These are phyloP conservation scores for Akabosia matsudoensis DNA, from an alignment of 1,140 invertebrate species.

Conservation along the genomic window DNA sequence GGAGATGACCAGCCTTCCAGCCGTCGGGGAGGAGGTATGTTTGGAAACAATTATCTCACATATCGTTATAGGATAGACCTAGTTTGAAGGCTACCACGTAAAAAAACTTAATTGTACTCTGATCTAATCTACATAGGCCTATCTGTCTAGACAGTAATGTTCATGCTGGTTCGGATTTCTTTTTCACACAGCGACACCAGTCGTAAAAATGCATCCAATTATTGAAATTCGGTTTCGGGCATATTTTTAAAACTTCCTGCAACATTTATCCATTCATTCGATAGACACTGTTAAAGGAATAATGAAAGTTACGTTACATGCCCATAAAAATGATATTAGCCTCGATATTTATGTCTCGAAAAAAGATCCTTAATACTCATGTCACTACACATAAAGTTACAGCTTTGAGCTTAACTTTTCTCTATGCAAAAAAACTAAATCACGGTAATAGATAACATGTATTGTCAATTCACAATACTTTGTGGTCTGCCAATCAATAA, in stretches of 20 bases:
- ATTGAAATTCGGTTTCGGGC: constrained; percentile 16
- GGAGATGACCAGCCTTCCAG: constrained; percentile 38
- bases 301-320: background rate
- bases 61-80: background rate
- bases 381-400: too few relatives aligned
- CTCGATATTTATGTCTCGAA: background rate
- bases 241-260: constrained; percentile 22
- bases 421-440: too few relatives aligned
- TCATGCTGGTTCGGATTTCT: too few relatives aligned
- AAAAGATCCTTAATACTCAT: too few relatives aligned
- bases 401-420: too few relatives aligned
- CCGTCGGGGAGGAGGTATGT: constrained; percentile 25
- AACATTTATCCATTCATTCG: background rate
- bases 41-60: background rate
- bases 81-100: too few relatives aligned
- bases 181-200: background rate
- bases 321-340: background rate
- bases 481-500: too few relatives aligned
- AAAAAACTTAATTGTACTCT: background rate
- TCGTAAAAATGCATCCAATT: background rate
- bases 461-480: too few relatives aligned
- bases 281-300: constrained; percentile 5
- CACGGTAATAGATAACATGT: too few relatives aligned
- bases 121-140: background rate
- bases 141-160: background rate